These are phyloP conservation scores for Papilio protenor DNA, from an alignment of 2,888 invertebrate genomes.

Conservation along the genomic window DNA sequence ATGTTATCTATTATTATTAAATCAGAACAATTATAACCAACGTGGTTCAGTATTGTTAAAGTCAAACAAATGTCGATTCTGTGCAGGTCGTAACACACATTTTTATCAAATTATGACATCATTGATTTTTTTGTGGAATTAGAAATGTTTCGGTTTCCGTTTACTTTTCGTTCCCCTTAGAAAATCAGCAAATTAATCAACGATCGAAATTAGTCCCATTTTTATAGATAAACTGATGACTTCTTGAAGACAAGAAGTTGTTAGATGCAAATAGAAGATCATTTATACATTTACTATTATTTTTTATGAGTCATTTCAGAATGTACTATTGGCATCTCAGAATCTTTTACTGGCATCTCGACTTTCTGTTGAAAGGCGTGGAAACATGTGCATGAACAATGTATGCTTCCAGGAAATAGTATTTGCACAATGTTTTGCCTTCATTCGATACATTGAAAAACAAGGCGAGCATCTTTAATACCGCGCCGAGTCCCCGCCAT, in stretches of 20 bases:
- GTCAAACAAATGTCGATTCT: neutral
- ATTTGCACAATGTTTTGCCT: slow-evolving; percentile 17
- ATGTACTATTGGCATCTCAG: neutral
- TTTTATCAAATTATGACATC: no score
- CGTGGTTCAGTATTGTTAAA: neutral
- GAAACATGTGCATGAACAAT: neutral
- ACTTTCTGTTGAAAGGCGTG: neutral
- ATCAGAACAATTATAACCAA: neutral
- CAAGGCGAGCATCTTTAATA: slow-evolving; percentile 11
- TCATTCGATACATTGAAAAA: slow-evolving; percentile 22
- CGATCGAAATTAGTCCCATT: no score
- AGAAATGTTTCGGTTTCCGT: no score
- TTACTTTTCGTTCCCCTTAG: no score
- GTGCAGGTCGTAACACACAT: no score
- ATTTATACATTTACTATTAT: no score
- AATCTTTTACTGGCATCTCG: neutral
- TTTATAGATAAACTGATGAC: no score
- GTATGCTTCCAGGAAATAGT: slow-evolving; percentile 2
- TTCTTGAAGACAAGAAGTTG: no score
- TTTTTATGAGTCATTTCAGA: neutral
- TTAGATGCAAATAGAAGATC: no score
- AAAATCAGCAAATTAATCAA: no score
- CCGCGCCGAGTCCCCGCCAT: neutral
- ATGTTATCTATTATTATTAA: neutral
- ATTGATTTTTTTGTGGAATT: no score